These are phyloP conservation scores for Cantharis nigra DNA, from an alignment of 2,888 invertebrate genomes.

Conservation along the genomic window DNA sequence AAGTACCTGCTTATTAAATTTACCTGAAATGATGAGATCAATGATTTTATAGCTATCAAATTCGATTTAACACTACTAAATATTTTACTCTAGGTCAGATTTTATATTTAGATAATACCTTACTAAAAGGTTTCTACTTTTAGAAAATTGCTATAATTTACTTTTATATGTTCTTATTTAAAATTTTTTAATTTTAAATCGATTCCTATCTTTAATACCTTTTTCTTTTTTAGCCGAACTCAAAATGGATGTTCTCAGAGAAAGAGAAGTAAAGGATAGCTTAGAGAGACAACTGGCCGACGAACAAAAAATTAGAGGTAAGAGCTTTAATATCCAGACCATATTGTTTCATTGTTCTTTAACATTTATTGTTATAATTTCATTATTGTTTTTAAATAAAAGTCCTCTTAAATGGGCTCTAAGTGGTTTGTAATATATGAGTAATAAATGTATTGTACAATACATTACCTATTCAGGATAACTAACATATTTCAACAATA, in stretches of 20 bases:
- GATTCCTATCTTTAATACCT: not conserved
- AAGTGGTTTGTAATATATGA: constrained; percentile 23
- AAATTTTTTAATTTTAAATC: not conserved
- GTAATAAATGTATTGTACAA: constrained; percentile 21
- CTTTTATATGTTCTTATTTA: not conserved
- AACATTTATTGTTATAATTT: constrained; percentile 37
- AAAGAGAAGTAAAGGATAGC: constrained; percentile 91
- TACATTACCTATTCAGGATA: not conserved
- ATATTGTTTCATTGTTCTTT: constrained; percentile 43
- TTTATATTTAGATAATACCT: constrained; percentile 6
- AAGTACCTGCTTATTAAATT: constrained; percentile 28
- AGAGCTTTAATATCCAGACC: constrained; percentile 55
- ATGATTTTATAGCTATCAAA: constrained; percentile 14
- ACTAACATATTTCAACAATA: not conserved
- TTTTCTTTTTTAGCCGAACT: constrained; percentile 79
- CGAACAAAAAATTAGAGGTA: constrained; percentile 94
- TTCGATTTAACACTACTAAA: constrained; percentile 13
- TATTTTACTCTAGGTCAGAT: constrained; percentile 8
- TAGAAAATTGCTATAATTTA: not conserved
- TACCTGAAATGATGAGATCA: constrained; percentile 26
- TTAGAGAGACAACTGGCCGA: constrained; percentile 91
- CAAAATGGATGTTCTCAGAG: constrained; percentile 92
- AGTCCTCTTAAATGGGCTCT: constrained; percentile 14
- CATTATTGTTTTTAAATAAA: constrained; percentile 27
- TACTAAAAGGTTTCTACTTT: constrained; percentile 2